These are phyloP conservation scores for Columba livia DNA, from an alignment of 2,113 vertebrate genomes.

Conservation along the genomic window DNA sequence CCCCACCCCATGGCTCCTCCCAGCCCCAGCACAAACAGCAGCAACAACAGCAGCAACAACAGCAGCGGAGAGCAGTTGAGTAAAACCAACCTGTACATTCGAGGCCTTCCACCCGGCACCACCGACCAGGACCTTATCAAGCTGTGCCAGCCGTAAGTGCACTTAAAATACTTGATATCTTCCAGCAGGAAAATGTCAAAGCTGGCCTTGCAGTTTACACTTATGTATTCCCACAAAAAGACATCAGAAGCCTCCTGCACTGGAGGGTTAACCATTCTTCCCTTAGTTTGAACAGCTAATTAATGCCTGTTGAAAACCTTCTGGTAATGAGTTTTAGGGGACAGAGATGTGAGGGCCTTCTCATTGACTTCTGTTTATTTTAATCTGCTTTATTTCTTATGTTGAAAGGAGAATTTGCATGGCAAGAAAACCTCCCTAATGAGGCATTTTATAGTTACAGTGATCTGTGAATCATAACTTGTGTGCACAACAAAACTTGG, in stretches of 20 bases:
- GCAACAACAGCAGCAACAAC: conserved; percentile 89
- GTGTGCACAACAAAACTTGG: not conserved
- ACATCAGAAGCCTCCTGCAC: not conserved
- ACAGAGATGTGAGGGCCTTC: not conserved
- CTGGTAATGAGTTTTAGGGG: not conserved
- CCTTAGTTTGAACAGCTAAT: not conserved
- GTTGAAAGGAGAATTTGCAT: not conserved
- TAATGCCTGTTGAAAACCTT: not conserved
- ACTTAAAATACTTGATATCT: not conserved
- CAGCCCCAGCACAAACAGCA: conserved; percentile 97
- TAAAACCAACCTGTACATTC: conserved; percentile 98
- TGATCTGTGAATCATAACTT: not conserved
- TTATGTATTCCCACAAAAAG: not conserved
- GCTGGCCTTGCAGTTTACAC: not conserved
- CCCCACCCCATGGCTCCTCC: conserved; percentile 98
- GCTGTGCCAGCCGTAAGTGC: conserved; percentile 97
- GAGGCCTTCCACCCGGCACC: conserved; percentile 95
- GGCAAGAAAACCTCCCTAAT: not conserved
- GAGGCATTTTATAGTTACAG: not conserved
- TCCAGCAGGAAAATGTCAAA: not conserved
- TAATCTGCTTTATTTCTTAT: not conserved
- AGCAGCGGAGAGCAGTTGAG: conserved; percentile 92
- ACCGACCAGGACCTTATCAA: conserved; percentile 99
- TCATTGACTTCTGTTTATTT: not conserved
- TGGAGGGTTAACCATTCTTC: not conserved